These are phyloP conservation scores for Lates japonicus DNA, from an alignment of 2,797 vertebrate species.

Conservation along the genomic window DNA sequence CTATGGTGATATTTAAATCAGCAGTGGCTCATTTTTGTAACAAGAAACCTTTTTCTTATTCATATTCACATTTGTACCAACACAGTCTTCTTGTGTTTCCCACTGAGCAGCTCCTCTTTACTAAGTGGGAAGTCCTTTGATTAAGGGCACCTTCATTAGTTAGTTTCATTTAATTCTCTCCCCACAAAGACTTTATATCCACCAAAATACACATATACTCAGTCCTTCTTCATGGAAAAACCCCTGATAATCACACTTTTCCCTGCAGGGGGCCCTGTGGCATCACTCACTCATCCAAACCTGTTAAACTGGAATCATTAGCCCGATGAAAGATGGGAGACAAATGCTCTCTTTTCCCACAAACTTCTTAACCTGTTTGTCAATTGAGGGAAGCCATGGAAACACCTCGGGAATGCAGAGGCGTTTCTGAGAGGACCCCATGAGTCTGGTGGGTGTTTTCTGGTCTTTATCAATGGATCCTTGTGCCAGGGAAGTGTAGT, in stretches of 20 bases:
- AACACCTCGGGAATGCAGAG: constrained; percentile 81
- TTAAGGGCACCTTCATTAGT: constrained; percentile 13
- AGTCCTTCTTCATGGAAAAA: not conserved
- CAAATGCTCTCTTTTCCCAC: constrained; percentile 83
- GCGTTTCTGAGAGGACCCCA: constrained; percentile 70
- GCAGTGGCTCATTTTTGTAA: not conserved
- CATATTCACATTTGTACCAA: not conserved
- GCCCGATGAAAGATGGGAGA: constrained; percentile 72
- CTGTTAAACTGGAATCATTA: constrained; percentile 79
- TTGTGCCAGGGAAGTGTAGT: constrained; percentile 47
- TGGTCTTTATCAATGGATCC: constrained; percentile 74
- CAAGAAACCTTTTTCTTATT: constrained; percentile 11
- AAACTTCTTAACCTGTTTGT: constrained; percentile 86
- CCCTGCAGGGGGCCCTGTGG: constrained; percentile 72
- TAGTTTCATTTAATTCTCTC: not conserved
- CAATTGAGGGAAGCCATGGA: constrained; percentile 82
- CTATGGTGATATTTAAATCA: constrained; percentile 33
- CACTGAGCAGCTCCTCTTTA: constrained; percentile 1
- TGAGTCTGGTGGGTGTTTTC: constrained; percentile 66
- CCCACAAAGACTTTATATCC: not conserved
- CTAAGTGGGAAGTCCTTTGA: constrained; percentile 3
- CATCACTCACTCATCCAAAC: constrained; percentile 60
- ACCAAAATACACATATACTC: not conserved
- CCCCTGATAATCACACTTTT: constrained; percentile 22
- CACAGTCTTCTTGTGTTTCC: not conserved